Evolutionary conservation across 2,888 invertebrate species (phyloP), one percentile per base, ranked within the genome.

Genomic region (Stenodera caucasica): DNA sequence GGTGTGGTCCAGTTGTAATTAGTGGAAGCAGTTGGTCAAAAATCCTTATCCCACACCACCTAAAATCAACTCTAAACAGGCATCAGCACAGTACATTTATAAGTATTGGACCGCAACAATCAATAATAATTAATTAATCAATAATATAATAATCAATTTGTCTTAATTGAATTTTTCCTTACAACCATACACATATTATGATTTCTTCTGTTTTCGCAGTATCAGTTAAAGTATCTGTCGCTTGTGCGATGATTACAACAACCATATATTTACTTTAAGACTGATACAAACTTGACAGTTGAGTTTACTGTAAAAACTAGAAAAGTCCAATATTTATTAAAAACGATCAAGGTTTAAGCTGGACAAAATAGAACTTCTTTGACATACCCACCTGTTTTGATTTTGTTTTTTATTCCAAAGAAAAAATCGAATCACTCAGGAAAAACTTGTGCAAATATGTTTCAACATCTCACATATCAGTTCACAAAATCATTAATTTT

Each of bases 11-110:
- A 63, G 67, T 65, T 61, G 65, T 63, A 64, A 62, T 66, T 69
- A 65, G 67, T 45, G 45, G 11, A 45, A 45, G 70, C 78, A 81
- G 84, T 84, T 87, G 86, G 84, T 87, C 87, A 87, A 87, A 87
- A 87, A 87, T 86, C 87, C 87, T 87, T 86, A 84, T 84, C 79
- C 79, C 80, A 80, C 80, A 80, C 81, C 81, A 80, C 79, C 80
- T 80, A 80, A 77, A 80, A 79, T 80, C 78, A 77, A 72, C 75
- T 76, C 77, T 77, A 73, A 76, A 77, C 75, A 76, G 73, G 75
- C 77, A 75, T 72, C 71, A 76, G 75, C 73, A 79, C 76, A 78
- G 77, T 78, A 77, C 76, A 76, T 72, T 63, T 66, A 77, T 77
- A 80, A 78, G 76, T 79, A 79, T 79, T 79, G 78, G 78, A 79